Percentiles rank a stretch among this genome's conserved stretches.
These are phyloP conservation scores for Cerastis leucographa DNA, from an alignment of 2,888 invertebrate species.

Conservation along the genomic window DNA sequence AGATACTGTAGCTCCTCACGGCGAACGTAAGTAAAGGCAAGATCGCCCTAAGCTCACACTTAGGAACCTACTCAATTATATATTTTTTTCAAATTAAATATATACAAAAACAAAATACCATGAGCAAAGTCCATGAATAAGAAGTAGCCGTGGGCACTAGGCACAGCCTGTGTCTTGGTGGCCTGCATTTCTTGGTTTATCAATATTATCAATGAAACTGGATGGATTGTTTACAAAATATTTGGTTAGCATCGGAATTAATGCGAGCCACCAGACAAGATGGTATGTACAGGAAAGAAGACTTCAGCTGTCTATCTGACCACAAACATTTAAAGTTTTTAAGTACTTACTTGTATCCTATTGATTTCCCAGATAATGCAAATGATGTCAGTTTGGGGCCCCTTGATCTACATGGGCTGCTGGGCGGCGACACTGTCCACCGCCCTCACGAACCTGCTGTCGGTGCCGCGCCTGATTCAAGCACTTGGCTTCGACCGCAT, in stretches of 20 bases:
- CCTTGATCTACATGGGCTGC: slow-evolving; percentile 97
- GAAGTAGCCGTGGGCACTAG: no score
- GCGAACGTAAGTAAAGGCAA: neutral
- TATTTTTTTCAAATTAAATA: no score
- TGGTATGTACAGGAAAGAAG: neutral
- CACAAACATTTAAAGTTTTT: neutral
- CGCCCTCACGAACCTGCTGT: slow-evolving; percentile 97
- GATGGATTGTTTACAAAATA: neutral
- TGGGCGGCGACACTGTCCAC: slow-evolving; percentile 99
- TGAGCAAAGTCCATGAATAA: no score
- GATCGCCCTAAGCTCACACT: neutral
- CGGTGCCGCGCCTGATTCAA: slow-evolving; percentile 96
- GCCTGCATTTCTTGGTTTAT: neutral
- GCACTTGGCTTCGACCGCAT: slow-evolving; percentile 97
- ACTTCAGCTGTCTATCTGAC: neutral
- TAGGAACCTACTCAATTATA: neutral
- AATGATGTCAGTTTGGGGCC: slow-evolving; percentile 96
- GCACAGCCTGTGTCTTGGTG: no score
- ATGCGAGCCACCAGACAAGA: no score
- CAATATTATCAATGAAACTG: neutral
- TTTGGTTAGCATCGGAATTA: neutral
- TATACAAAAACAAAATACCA: no score
- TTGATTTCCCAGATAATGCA: slow-evolving; percentile 93
- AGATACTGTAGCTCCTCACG: neutral
- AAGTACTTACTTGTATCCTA: neutral